These are phyloP conservation scores for Dunckerocampus dactyliophorus DNA, from an alignment of 2,113 vertebrate species.

Conservation along the genomic window DNA sequence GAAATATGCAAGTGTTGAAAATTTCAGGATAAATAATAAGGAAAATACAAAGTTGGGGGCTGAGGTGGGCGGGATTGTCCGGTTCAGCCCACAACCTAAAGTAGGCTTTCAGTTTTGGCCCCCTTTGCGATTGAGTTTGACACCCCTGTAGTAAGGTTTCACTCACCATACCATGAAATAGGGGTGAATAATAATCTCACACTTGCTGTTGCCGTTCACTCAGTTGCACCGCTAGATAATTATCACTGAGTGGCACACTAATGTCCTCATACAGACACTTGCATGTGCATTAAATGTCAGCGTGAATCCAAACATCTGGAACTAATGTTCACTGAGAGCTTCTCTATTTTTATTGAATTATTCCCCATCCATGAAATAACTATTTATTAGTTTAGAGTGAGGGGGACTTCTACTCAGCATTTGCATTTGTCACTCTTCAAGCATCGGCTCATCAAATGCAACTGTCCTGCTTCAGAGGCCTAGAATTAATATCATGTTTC, in stretches of 20 bases:
- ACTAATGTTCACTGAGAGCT: slow-evolving; percentile 42
- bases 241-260: slow-evolving; percentile 38
- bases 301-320: slow-evolving; percentile 58
- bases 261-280: slow-evolving; percentile 11
- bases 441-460: slow-evolving; percentile 35
- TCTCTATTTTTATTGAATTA: slow-evolving; percentile 42
- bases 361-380: slow-evolving; percentile 32
- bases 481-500: slow-evolving; percentile 67
- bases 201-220: slow-evolving; percentile 60
- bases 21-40: too few relatives aligned
- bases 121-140: too few relatives aligned
- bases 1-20: too few relatives aligned
- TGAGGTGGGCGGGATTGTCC: too few relatives aligned
- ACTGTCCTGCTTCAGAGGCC: slow-evolving; percentile 51
- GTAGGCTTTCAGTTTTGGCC: too few relatives aligned
- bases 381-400: slow-evolving; percentile 17
- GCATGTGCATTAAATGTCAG: slow-evolving; percentile 24
- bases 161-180: slow-evolving; percentile 41
- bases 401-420: slow-evolving; percentile 19
- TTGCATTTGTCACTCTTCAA: slow-evolving; percentile 30
- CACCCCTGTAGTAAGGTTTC: slow-evolving; percentile 31
- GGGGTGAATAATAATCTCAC: slow-evolving; percentile 59
- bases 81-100: too few relatives aligned
- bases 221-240: slow-evolving; percentile 48
- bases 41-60: too few relatives aligned